These are phyloP conservation scores for Caenorhabditis zanzibari DNA, from an alignment of 2,888 invertebrate species.

Conservation along the genomic window DNA sequence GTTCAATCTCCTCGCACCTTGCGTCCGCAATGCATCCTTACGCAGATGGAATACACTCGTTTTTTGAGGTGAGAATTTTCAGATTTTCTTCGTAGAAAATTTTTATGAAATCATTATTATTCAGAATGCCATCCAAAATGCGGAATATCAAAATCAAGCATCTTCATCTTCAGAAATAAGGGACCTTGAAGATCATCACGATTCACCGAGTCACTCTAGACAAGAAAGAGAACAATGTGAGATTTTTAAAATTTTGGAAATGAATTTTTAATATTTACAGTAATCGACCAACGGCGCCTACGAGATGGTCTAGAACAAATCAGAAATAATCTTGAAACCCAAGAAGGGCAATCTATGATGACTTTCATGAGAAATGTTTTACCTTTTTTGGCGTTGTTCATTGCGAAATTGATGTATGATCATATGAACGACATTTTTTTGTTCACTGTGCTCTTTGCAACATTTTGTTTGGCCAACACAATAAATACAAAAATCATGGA, in stretches of 20 bases:
- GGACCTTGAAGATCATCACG: slow-evolving; percentile 16
- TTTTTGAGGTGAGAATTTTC: slow-evolving; percentile 5
- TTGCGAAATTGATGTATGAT: slow-evolving; percentile 40
- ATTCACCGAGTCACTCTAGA: background rate
- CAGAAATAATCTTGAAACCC: slow-evolving; percentile 37
- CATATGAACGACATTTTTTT: slow-evolving; percentile 28
- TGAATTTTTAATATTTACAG: slow-evolving; percentile 10
- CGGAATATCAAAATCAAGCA: slow-evolving; percentile 9
- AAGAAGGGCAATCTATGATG: slow-evolving; percentile 49
- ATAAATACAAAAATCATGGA: slow-evolving; percentile 23
- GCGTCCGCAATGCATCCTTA: slow-evolving; percentile 8
- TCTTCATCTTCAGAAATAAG: slow-evolving; percentile 1
- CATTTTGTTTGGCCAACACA: slow-evolving; percentile 39
- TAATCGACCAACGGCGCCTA: slow-evolving; percentile 1
- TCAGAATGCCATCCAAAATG: slow-evolving; percentile 8
- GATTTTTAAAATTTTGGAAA: background rate
- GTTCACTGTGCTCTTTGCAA: background rate
- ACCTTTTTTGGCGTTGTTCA: slow-evolving; percentile 39
- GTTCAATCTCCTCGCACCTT: slow-evolving; percentile 15
- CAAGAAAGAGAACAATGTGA: slow-evolving; percentile 23
- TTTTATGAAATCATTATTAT: background rate
- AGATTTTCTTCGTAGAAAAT: background rate
- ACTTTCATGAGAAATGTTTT: slow-evolving; percentile 37
- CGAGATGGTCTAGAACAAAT: slow-evolving; percentile 46
- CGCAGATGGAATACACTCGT: slow-evolving; percentile 14